Base-by-base conservation (phyloP, 2,888 invertebrate species). In the Endomychus coccineus region DNA sequence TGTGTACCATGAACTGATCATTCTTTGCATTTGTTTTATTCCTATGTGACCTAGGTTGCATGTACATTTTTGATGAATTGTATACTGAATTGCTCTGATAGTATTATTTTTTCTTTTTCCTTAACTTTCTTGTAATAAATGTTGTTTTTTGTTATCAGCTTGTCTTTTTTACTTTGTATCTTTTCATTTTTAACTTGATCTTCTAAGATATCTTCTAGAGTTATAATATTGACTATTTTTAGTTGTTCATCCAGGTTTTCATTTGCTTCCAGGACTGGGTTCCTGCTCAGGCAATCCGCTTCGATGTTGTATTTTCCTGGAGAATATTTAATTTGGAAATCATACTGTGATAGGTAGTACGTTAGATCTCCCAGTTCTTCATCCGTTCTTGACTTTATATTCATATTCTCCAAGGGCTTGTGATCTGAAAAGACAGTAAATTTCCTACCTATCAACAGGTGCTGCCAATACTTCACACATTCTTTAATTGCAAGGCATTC, bases 311-410 rank as follows among this genome's bases (percentile, higher is more conserved):
- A 5, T 43, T 34, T 43, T 15, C 44, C 48, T 12, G 42, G 43
- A 19, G 6, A 3, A 33, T 49, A 48, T 44, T 27, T 46, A 17
- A 50, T 33, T 40, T 46, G 16, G 25, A 46, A 45, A 24, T 48
- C 27, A 30, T 41, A 49, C 40, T 47, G 45, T 22, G 45, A 47
- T 19, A 49, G 17, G 27, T 46, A 46, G 27, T 46, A 35, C 19
- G 39, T 38, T 9, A 46, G 27, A 16, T 50, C 42, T 6, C 48
- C 46, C 12, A 49, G 22, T 31, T 49, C 44, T 41, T 44, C 42
- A 34, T 50, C 48, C 2, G 46, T 42, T 36, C 46, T 45, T 10
- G 34, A 4, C 29, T 45, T 46, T 32, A 49, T 25, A 9, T 46
- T 48, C 32, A 45, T 15, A 28, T 39, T 44, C 39, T 27, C 32